Percentiles rank a stretch among this genome's conserved stretches.
Evolutionary conservation across 2,888 invertebrate species (phyloP).

Genomic region (Schrankia costaestrigalis): DNA sequence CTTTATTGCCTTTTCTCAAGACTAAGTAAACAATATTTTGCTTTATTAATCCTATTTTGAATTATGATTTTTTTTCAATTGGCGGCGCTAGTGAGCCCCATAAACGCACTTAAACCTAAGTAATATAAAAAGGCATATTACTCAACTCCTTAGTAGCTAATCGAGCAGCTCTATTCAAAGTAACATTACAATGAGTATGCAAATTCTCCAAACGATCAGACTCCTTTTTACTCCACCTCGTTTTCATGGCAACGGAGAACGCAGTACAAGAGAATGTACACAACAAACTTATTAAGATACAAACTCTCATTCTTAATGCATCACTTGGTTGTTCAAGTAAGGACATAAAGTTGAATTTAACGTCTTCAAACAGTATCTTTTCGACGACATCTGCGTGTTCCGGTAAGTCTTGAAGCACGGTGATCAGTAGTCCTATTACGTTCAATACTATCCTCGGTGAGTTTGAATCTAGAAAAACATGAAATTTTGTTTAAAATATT

Average conservation of each 20-base stretch:
- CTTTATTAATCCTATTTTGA: too few relatives aligned
- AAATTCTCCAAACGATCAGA: slow-evolving; percentile 81
- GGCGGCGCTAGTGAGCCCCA: too few relatives aligned
- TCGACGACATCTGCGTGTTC: slow-evolving; percentile 89
- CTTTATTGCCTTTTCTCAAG: too few relatives aligned
- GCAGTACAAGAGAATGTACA: slow-evolving; percentile 85
- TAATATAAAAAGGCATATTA: slow-evolving; percentile 75
- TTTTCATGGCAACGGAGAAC: slow-evolving; percentile 77
- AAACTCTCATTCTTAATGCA: slow-evolving; percentile 82
- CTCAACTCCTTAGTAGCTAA: slow-evolving; percentile 78
- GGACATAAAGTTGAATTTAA: slow-evolving; percentile 71
- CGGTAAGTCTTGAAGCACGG: slow-evolving; percentile 86
- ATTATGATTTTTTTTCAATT: too few relatives aligned
- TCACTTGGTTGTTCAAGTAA: slow-evolving; percentile 81
- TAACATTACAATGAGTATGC: slow-evolving; percentile 82
- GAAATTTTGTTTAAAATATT: neutral
- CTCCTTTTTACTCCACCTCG: slow-evolving; percentile 82
- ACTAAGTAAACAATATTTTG: too few relatives aligned
- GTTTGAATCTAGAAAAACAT: slow-evolving; percentile 67
- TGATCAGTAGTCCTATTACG: slow-evolving; percentile 86
- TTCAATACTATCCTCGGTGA: slow-evolving; percentile 84
- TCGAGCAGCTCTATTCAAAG: slow-evolving; percentile 81
- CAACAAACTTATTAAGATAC: slow-evolving; percentile 85
- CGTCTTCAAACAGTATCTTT: slow-evolving; percentile 82
- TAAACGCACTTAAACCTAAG: slow-evolving; percentile 17